These are phyloP conservation scores for Drosophila biarmipes DNA, from an alignment of 1,140 invertebrate species.

Conservation along the genomic window DNA sequence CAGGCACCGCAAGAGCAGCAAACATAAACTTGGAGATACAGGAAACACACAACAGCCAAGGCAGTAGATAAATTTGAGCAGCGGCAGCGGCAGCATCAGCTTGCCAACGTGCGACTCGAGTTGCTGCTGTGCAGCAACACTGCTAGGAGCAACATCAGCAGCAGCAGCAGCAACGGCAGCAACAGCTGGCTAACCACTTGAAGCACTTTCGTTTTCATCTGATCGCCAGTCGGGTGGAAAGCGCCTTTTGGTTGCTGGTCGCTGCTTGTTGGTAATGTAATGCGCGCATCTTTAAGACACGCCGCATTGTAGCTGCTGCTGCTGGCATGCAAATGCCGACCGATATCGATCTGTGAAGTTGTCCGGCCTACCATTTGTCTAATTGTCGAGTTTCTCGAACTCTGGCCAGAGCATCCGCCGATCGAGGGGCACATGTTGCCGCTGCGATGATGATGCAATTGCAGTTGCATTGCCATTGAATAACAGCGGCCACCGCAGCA, in stretches of 20 bases:
- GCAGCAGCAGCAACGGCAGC: constrained; percentile 17
- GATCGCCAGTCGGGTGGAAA: constrained; percentile 73
- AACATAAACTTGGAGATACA: constrained; percentile 65
- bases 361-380: constrained; percentile 54
- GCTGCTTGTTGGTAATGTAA: constrained; percentile 66
- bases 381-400: constrained; percentile 80
- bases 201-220: constrained; percentile 82
- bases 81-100: constrained; percentile 25
- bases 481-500: constrained; percentile 47
- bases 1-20: constrained; percentile 27
- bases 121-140: constrained; percentile 25
- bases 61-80: constrained; percentile 53
- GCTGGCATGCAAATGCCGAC: constrained; percentile 57
- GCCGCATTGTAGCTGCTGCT: constrained; percentile 37
- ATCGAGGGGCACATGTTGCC: constrained; percentile 30
- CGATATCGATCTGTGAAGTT: constrained; percentile 73
- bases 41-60: constrained; percentile 51
- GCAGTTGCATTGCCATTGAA: constrained; percentile 72
- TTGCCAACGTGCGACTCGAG: constrained; percentile 63
- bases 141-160: constrained; percentile 30
- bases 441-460: constrained; percentile 61
- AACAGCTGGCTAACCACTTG: constrained; percentile 68
- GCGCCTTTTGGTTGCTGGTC: constrained; percentile 36
- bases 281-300: constrained; percentile 75
- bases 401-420: constrained; percentile 41